Evolutionary conservation across 2,888 invertebrate genomes (phyloP).

Genomic region (Chouioia cunea): DNA sequence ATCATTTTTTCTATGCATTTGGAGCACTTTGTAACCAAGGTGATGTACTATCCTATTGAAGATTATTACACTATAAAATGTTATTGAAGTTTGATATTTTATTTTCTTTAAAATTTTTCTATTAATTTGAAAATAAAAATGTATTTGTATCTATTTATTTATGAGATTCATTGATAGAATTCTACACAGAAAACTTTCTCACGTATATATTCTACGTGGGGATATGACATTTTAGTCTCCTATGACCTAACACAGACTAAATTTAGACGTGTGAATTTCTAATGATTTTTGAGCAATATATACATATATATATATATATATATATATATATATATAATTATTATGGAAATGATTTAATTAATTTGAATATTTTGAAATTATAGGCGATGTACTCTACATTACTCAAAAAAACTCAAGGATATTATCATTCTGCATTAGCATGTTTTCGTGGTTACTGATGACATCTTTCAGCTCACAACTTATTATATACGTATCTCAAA

Average conservation of each 20-base stretch:
- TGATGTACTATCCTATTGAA: constrained; percentile 19
- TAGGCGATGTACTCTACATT: constrained; percentile 21
- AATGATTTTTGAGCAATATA: too few relatives aligned
- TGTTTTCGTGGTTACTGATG: constrained; percentile 51
- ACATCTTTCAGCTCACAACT: constrained; percentile 51
- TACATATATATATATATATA: too few relatives aligned
- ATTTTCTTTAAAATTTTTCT: not conserved
- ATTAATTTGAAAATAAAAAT: too few relatives aligned
- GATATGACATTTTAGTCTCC: too few relatives aligned
- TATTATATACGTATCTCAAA: constrained; percentile 49
- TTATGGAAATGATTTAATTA: too few relatives aligned
- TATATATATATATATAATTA: too few relatives aligned
- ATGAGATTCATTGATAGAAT: too few relatives aligned
- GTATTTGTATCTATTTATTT: too few relatives aligned
- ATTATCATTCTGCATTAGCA: constrained; percentile 32
- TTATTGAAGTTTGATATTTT: not conserved
- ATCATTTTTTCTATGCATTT: constrained; percentile 52
- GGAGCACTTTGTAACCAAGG: constrained; percentile 52
- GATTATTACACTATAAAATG: not conserved
- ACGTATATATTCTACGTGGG: too few relatives aligned
- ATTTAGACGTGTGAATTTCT: too few relatives aligned
- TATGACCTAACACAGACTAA: too few relatives aligned
- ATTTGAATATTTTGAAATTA: not conserved
- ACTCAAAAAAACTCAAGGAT: constrained; percentile 28
- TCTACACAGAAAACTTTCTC: too few relatives aligned